Evolutionary conservation across 2,888 invertebrate species (phyloP), one percentile per base, ranked within the genome.

Genomic region (Scaptomyza tumidula): DNA sequence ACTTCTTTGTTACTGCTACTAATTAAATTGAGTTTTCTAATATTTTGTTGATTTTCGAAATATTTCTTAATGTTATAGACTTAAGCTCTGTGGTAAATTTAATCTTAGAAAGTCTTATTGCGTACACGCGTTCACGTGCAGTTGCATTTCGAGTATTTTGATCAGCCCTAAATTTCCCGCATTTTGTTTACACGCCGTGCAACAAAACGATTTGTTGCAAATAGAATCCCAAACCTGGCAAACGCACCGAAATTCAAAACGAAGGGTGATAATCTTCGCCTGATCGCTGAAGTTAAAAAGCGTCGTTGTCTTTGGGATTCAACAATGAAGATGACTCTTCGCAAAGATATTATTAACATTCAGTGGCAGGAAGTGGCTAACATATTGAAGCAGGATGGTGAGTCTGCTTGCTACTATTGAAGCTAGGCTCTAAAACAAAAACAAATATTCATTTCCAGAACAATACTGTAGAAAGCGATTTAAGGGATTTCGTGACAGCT

Each of bases 281-380:
- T 85, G 1, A 85, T 88, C 9, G 35, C 31, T 1, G 78, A 84
- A 46, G 89, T 88, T 19, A 48, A 52, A 3, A 55, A 67, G 35
- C 71, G 87, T 2, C 87, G 57, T 0, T 33, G 68, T 0, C 58
- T 88, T 0, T 86, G 85, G 85, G 85, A 86, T 10, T 70, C 89
- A 6, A 80, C 53, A 11, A 79, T 88, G 35, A 33, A 55, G 0
- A n/a, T 67, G n/a, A 0, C 48, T 2, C 11, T 52, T 0, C 79
- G 85, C 27, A 88, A 77, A 35, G 73, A 79, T 7, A 24, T 54
- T 7, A 33, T 49, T 11, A 45, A 29, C 0, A 9, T 19, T 0
- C 69, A 65, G 9, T 86, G 85, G 88, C 29, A 55, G 16, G 63
- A 77, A 19, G 85, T 86, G 3, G 60, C 85, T 9, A 16, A 54